phyloP scores from a whole-genome alignment of 2,797 vertebrate species.

The Borostomias antarcticus region DNA sequence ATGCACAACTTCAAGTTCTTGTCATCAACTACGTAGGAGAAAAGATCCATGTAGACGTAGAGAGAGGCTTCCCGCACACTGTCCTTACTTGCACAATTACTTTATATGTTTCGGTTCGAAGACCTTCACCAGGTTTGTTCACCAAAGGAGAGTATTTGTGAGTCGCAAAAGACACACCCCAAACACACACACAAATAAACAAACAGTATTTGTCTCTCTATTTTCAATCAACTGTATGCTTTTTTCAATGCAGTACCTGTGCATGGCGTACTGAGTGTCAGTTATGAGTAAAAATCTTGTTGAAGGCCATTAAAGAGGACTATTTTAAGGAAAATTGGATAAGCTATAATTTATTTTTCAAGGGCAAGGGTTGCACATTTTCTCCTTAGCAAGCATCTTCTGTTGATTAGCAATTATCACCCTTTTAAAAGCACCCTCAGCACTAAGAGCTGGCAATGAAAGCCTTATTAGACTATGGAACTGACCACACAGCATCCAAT shows the following conservation, averaged over 20 bases:
- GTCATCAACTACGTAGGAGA: too few species aligned
- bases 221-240: constrained; percentile 36
- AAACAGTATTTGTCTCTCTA: constrained; percentile 21
- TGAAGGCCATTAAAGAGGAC: constrained; percentile 1
- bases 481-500: neutral
- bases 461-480: neutral
- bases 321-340: constrained; percentile 30
- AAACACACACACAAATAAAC: constrained; percentile 19
- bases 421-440: constrained; percentile 36
- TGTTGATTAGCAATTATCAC: constrained; percentile 64
- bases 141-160: neutral
- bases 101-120: too few species aligned
- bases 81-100: too few species aligned
- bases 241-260: too few species aligned
- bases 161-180: neutral
- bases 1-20: too few species aligned
- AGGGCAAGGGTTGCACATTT: constrained; percentile 49
- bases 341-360: constrained; percentile 53
- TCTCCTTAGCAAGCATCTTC: constrained; percentile 48
- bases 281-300: constrained; percentile 54
- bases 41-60: too few species aligned
- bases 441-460: constrained; percentile 20
- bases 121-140: too few species aligned
- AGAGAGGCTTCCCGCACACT: too few species aligned
- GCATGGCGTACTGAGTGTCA: constrained; percentile 53